Conservation (phyloP, 2,797 vertebrate species). For the Xiphorhynchus erythropygius region DNA sequence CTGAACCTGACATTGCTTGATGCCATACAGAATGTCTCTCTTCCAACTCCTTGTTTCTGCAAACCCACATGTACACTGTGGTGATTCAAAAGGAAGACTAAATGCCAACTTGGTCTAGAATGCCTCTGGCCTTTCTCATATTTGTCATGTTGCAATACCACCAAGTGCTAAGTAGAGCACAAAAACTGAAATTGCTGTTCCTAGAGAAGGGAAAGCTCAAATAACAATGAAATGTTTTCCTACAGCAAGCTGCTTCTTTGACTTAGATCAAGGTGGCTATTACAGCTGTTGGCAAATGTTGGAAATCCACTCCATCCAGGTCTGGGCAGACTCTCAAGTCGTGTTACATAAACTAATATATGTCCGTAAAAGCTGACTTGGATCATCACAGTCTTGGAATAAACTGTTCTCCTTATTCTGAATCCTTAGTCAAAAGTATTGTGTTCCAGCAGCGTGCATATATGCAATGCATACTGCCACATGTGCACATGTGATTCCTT, state of each 20-base stretch:
- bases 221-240: neutral
- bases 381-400: neutral
- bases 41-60: neutral
- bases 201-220: neutral
- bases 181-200: neutral
- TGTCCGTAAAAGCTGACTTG: neutral
- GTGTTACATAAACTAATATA: neutral
- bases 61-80: neutral
- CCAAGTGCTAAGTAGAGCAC: neutral
- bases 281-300: neutral
- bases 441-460: neutral
- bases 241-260: neutral
- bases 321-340: neutral
- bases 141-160: neutral
- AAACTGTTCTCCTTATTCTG: neutral
- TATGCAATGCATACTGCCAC: neutral
- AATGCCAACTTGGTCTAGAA: neutral
- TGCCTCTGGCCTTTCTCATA: neutral
- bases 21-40: neutral
- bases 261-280: neutral
- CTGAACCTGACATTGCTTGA: neutral
- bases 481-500: neutral
- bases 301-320: neutral
- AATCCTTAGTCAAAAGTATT: neutral
- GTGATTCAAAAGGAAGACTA: neutral